Base-by-base conservation (phyloP, 2,113 vertebrate species). In the Tachysurus vachellii region DNA sequence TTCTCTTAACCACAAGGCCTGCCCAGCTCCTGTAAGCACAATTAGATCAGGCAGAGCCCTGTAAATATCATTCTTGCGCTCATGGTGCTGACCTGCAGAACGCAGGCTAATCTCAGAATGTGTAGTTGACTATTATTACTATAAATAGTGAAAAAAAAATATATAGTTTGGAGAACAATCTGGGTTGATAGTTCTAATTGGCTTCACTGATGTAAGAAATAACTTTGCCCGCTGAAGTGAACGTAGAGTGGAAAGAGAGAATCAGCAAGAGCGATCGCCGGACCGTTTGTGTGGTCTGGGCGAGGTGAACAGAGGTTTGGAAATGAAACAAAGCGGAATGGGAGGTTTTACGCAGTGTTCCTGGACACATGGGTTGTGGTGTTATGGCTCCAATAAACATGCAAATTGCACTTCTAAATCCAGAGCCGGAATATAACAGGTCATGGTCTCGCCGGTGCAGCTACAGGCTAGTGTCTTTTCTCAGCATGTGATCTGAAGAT, bases 251-350 rank as follows among this genome's bases (percentile, higher is more conserved):
- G 83, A 85, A 85, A 85, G 42, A 77, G 75, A 75, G 62, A 71
- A 84, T 71, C 85, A 92, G 87, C 64, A 79, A n/a, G 91, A 90
- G 90, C 91, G 91, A 92, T 80, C 54, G 36, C 90, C 90, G 79
- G 93, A 88, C 90, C n/a, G 44, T 53, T 94, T 91, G 90, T 94
- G 92, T 91, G 93, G 94, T 93, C 92, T 93, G 91, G 93, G 89
- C 89, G 91, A 93, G 93, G 92, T 92, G 89, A 89, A 91, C 64
- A 88, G 91, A 89, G 92, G 93, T 92, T 94, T 94, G 92, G 92
- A 93, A 92, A 82, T 91, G 90, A 93, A 94, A 92, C 85, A 88
- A 91, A 88, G 73, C 80, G 88, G 75, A 90, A 93, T 88, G 82
- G 70, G 91, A 93, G 91, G 89, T 90, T 88, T 91, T 84, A 93